Evolutionary conservation across 1,140 invertebrate genomes (phyloP).

Genomic region (Drosophila fuyamai): DNA sequence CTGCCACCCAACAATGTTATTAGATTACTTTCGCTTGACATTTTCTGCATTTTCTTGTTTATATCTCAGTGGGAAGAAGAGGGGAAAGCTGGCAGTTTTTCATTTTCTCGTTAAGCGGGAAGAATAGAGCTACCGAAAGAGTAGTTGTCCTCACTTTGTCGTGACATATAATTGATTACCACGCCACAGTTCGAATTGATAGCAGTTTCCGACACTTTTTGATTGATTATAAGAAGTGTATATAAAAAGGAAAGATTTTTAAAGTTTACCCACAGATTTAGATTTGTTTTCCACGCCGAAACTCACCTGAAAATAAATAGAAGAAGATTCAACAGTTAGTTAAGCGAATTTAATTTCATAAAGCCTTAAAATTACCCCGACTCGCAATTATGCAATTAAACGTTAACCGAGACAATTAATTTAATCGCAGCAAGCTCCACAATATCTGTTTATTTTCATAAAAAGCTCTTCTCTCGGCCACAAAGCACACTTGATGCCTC

Average conservation of each 20-base stretch:
- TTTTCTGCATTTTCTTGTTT: slow-evolving; percentile 29
- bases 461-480: slow-evolving; percentile 26
- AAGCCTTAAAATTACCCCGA: not conserved
- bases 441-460: slow-evolving; percentile 38
- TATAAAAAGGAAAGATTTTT: not conserved
- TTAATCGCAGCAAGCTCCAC: slow-evolving; percentile 19
- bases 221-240: slow-evolving; percentile 28
- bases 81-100: slow-evolving; percentile 26
- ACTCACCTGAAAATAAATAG: slow-evolving; percentile 44
- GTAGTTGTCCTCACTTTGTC: slow-evolving; percentile 35
- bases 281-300: not conserved
- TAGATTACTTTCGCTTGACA: slow-evolving; percentile 50
- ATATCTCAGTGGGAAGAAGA: not conserved
- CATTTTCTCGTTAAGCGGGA: slow-evolving; percentile 33
- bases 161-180: slow-evolving; percentile 58
- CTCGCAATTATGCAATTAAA: slow-evolving; percentile 59
- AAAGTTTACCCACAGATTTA: slow-evolving; percentile 7
- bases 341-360: slow-evolving; percentile 9
- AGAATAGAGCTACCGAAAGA: slow-evolving; percentile 12
- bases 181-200: slow-evolving; percentile 45
- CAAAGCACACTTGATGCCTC: slow-evolving; percentile 49
- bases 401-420: slow-evolving; percentile 69
- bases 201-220: slow-evolving; percentile 46
- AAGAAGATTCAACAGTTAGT: slow-evolving; percentile 12
- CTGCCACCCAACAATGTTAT: slow-evolving; percentile 18